These are phyloP conservation scores for Drosophila antonietae DNA, from an alignment of 2,888 invertebrate species.

Conservation along the genomic window DNA sequence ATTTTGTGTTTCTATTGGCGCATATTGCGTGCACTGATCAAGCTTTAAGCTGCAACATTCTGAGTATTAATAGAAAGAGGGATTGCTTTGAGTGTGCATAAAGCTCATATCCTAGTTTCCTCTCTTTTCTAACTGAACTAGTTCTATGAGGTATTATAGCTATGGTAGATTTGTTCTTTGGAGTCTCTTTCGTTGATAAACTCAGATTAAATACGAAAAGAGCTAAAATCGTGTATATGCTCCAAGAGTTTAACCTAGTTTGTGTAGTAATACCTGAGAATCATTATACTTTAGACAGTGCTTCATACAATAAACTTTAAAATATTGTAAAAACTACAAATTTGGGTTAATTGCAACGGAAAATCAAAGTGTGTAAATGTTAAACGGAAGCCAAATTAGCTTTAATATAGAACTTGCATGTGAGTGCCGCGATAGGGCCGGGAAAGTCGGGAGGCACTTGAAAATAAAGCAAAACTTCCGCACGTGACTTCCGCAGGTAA, in stretches of 20 bases:
- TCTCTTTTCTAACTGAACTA: too few species aligned
- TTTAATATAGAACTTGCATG: constrained; percentile 73
- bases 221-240: background rate
- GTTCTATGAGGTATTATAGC: too few species aligned
- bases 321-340: constrained; percentile 15
- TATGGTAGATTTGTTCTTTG: background rate
- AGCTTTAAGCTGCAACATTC: constrained; percentile 4
- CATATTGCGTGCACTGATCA: constrained; percentile 3
- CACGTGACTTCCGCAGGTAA: constrained; percentile 73
- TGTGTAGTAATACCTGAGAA: background rate
- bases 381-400: constrained; percentile 65
- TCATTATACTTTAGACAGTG: background rate
- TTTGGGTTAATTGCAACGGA: constrained; percentile 59
- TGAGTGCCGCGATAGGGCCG: background rate
- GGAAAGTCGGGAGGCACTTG: constrained; percentile 39
- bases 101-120: background rate
- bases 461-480: constrained; percentile 68
- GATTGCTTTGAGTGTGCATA: background rate
- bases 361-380: constrained; percentile 55
- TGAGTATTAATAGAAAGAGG: background rate
- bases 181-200: background rate
- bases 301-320: background rate
- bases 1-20: constrained; percentile 8
- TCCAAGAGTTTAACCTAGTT: constrained; percentile 13
- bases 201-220: background rate